A percentile compares a stretch with the other conserved stretches of the same genome.
Conservation (phyloP, 2,113 vertebrate species). For the Neomonachus schauinslandi region DNA sequence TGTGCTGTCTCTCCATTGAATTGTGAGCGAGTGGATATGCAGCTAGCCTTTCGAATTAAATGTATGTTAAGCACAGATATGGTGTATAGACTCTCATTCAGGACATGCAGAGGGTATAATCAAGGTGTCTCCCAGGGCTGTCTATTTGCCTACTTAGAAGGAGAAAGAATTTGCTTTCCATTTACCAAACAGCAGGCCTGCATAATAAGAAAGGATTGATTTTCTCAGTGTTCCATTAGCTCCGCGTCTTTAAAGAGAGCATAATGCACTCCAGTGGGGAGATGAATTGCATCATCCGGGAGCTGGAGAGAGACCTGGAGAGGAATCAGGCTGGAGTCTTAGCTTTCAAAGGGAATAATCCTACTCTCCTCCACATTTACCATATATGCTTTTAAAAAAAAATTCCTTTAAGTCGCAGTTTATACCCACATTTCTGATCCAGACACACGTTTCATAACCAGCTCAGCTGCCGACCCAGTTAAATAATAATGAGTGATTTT, state of each 20-base stretch:
- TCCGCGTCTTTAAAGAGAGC: constrained; percentile 39
- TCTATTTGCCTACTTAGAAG: constrained; percentile 14
- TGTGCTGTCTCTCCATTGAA: not conserved
- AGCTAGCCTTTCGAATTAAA: not conserved
- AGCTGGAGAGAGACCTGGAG: not conserved
- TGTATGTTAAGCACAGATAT: not conserved
- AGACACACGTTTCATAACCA: constrained; percentile 21
- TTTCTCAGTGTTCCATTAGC: constrained; percentile 56
- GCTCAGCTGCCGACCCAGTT: constrained; percentile 37
- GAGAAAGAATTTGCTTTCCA: constrained; percentile 59
- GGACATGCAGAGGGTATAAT: not conserved
- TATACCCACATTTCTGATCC: not conserved
- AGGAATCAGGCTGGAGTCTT: not conserved
- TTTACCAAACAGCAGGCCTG: constrained; percentile 56
- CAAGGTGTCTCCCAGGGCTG: not conserved
- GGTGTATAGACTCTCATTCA: not conserved
- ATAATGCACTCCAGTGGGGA: not conserved
- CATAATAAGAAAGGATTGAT: constrained; percentile 56
- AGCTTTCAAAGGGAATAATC: constrained; percentile 33
- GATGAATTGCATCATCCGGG: not conserved
- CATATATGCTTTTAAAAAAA: not conserved
- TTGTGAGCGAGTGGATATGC: not conserved
- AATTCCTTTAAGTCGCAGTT: constrained; percentile 25
- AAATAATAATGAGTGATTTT: constrained; percentile 47
- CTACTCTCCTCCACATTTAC: not conserved